Conservation (phyloP, 2,888 invertebrate species). For the Clanis bilineata region DNA sequence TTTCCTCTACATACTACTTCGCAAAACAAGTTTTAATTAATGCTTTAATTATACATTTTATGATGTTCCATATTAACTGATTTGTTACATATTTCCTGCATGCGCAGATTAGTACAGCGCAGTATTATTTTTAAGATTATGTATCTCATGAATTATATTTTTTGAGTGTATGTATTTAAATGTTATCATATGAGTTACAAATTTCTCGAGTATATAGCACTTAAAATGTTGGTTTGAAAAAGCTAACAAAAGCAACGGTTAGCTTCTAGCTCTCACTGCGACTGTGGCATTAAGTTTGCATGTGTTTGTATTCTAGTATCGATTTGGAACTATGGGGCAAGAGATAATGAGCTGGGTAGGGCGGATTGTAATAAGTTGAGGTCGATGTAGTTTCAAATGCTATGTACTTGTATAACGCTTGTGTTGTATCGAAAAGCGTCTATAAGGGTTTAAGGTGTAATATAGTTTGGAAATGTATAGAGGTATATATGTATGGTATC, state of each 20-base stretch:
- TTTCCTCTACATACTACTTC: too few relatives aligned
- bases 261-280: conserved; percentile 1
- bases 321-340: conserved; percentile 75
- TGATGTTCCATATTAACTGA: not conserved
- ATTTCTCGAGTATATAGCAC: not conserved
- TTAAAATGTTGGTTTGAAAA: not conserved
- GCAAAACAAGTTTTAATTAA: not conserved
- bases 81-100: not conserved
- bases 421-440: conserved; percentile 17
- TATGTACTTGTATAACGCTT: conserved; percentile 38
- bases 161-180: too few relatives aligned
- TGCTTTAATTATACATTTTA: not conserved
- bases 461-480: not conserved
- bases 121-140: too few relatives aligned
- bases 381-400: conserved; percentile 48
- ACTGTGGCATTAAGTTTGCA: conserved; percentile 37
- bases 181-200: too few relatives aligned
- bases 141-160: too few relatives aligned
- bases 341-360: conserved; percentile 79
- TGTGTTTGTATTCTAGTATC: conserved; percentile 72
- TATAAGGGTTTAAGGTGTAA: not conserved
- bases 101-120: not conserved
- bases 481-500: not conserved
- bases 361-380: conserved; percentile 74
- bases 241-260: not conserved